Evolutionary conservation across 2,888 invertebrate genomes (phyloP).

Genomic region (Dexiosoma caninum): DNA sequence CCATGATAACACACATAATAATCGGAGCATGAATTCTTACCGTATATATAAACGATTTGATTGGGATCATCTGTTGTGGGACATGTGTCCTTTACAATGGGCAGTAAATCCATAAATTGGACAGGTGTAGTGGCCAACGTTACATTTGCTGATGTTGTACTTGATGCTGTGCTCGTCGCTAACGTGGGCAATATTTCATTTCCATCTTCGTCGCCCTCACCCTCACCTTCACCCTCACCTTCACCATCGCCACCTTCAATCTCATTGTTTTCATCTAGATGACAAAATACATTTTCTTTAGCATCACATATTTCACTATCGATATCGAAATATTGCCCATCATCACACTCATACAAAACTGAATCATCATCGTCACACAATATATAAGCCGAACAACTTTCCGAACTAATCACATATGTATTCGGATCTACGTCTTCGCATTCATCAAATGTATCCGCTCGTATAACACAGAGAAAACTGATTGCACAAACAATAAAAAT

Average conservation of each 20-base stretch:
- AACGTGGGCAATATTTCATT: neutral
- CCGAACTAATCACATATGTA: constrained; percentile 69
- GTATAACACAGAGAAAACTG: neutral
- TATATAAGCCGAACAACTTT: constrained; percentile 72
- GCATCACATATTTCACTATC: constrained; percentile 69
- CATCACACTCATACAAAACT: constrained; percentile 69
- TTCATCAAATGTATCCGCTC: constrained; percentile 68
- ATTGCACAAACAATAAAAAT: neutral
- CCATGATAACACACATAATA: constrained; percentile 75
- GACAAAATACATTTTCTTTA: constrained; percentile 69
- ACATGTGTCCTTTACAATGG: constrained; percentile 68
- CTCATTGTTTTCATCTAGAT: constrained; percentile 67
- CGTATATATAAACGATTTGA: constrained; percentile 72
- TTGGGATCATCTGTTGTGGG: constrained; percentile 70
- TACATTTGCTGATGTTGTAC: neutral
- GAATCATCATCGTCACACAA: constrained; percentile 73
- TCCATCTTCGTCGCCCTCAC: neutral
- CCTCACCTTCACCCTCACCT: neutral
- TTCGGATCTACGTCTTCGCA: constrained; percentile 66
- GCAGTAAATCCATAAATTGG: constrained; percentile 64
- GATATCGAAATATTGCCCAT: constrained; percentile 69
- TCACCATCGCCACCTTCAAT: neutral
- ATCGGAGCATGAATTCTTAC: constrained; percentile 70
- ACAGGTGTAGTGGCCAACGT: neutral
- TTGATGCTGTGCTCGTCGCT: constrained; percentile 44